phyloP scores from a whole-genome alignment of 2,888 invertebrate genomes.

The Oscheius sp. region DNA sequence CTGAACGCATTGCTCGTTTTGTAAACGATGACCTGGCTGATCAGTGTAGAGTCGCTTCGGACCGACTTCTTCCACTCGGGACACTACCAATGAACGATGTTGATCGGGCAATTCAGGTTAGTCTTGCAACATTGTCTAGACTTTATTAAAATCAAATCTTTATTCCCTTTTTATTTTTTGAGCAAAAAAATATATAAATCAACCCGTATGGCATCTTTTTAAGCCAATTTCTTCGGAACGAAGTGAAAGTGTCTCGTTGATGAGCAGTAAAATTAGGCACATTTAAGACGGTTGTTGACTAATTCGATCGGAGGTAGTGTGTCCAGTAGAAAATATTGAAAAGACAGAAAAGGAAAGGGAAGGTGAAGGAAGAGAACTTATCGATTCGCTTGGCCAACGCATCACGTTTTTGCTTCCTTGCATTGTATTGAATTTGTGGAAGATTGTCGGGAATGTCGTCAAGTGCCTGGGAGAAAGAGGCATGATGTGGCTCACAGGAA shows the following conservation, averaged over 20 bases:
- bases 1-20: conserved; percentile 73
- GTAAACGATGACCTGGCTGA: conserved; percentile 75
- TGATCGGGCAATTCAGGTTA: conserved; percentile 72
- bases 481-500: conserved; percentile 45
- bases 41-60: conserved; percentile 72
- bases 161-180: conserved; percentile 4
- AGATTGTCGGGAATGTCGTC: conserved; percentile 25
- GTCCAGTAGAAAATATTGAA: conserved; percentile 73
- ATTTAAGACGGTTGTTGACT: conserved; percentile 5
- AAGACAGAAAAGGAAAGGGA: conserved; percentile 70
- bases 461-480: conserved; percentile 21
- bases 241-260: background rate
- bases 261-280: background rate
- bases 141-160: background rate
- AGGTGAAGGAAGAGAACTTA: conserved; percentile 59
- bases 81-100: conserved; percentile 75
- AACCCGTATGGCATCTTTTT: conserved; percentile 2
- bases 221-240: conserved; percentile 7
- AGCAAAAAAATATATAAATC: too few species aligned
- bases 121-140: background rate
- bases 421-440: conserved; percentile 19
- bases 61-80: conserved; percentile 74
- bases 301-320: conserved; percentile 66
- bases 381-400: conserved; percentile 65
- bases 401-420: conserved; percentile 53